Base-by-base conservation (phyloP, 1,140 invertebrate genomes). In the Pseudomyrmex pallidus region DNA sequence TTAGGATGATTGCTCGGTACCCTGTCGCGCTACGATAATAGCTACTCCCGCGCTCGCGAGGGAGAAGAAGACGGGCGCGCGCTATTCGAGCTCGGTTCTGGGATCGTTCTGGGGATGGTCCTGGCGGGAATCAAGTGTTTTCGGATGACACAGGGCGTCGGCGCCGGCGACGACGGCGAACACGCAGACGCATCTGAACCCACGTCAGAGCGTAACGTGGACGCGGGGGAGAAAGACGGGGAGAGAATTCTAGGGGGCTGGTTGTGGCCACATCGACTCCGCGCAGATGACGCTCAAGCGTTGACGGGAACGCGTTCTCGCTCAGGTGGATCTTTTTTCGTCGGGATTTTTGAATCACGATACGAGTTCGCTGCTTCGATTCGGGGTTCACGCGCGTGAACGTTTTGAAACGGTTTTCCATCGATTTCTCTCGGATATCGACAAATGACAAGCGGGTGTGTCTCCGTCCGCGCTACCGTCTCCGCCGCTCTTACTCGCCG, bases 151-250 rank as follows among this genome's bases (percentile, higher is more conserved):
- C 35, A 90, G 84, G 83, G 88, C 85, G 89, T 90, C 87, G 90
- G 88, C 90, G 89, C 88, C 77, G 68, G 48, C 74, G 44, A 1
- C 17, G 62, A 22, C 50, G 50, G 50, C 50, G 59, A 68, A 20
- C 76, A 88, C 91, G 90, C 90, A 90, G 90, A 10, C 91, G 90
- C 90, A 72, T 86, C 83, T 91, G 77, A 73, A 87, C 78, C 88
- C 66, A 56, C 52, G 62, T 73, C 68, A 56, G 50, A 35, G 82
- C 35, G 50, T 74, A 52, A 83, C 52, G 80, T 66, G 67, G 68
- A 66, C 52, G 68, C 25, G 74, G 15, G 15, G 48, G 61, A 74
- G 67, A 35, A 50, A 66, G 22, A 15, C 10, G 25, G 64, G 44
- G 54, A 77, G 10, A 56, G 25, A 66, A 74, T 20, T 62, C 48